These are phyloP conservation scores for Platalea minor DNA, from an alignment of 2,797 vertebrate genomes.

Conservation along the genomic window DNA sequence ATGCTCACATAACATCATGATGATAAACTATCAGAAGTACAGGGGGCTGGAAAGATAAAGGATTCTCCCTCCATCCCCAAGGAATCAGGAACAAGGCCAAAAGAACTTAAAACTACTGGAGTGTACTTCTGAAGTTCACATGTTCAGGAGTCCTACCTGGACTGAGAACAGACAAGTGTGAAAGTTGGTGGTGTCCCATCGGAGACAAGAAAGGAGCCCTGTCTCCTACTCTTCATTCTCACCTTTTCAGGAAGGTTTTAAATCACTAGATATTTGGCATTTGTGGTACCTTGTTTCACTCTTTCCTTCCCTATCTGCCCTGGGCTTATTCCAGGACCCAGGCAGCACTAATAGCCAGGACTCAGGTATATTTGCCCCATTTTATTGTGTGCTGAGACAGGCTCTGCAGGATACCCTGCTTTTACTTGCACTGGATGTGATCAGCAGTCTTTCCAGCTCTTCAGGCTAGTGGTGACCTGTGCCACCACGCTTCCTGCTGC, in stretches of 20 bases:
- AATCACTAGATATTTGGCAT: background rate
- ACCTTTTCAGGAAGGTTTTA: background rate
- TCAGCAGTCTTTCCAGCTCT: background rate
- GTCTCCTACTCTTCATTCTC: background rate
- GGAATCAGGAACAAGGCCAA: background rate
- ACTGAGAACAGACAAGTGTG: background rate
- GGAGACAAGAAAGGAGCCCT: background rate
- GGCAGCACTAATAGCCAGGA: background rate
- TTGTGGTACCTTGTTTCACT: background rate
- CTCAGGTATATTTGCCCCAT: background rate
- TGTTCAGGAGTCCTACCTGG: background rate
- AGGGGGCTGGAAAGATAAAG: background rate
- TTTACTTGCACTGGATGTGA: background rate
- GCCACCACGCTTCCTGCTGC: background rate
- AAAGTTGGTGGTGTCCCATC: background rate
- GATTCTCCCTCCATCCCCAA: background rate
- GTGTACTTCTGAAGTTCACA: background rate
- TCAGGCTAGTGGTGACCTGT: background rate
- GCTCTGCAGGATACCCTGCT: background rate
- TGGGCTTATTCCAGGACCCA: background rate
- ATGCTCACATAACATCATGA: background rate
- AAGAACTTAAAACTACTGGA: background rate
- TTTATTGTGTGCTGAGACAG: background rate
- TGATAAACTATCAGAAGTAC: background rate
- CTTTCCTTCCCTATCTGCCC: background rate